Evolutionary conservation across 2,888 invertebrate genomes (phyloP).

Genomic region (Phaonia tiefii): DNA sequence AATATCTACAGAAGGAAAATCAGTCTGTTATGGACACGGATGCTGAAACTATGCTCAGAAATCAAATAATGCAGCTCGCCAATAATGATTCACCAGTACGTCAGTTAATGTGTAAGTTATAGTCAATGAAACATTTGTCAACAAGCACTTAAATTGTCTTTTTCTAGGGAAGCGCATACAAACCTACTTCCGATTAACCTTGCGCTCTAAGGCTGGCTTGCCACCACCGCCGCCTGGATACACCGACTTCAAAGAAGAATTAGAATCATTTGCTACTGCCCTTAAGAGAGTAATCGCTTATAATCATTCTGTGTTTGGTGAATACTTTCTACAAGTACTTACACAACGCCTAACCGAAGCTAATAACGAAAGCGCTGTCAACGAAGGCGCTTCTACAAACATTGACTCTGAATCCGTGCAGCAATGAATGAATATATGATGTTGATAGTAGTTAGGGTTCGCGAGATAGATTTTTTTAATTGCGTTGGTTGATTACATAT

Average conservation of each 20-base stretch:
- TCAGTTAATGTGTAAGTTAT: conserved; percentile 76
- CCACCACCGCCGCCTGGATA: conserved; percentile 78
- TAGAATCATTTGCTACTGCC: conserved; percentile 76
- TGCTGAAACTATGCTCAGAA: conserved; percentile 74
- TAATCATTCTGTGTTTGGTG: conserved; percentile 80
- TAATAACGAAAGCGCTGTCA: conserved; percentile 19
- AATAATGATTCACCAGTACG: conserved; percentile 77
- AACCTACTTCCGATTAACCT: conserved; percentile 75
- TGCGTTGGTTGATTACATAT: conserved; percentile 1
- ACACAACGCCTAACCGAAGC: conserved; percentile 67
- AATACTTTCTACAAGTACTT: conserved; percentile 78
- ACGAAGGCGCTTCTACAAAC: conserved; percentile 20
- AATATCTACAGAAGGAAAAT: conserved; percentile 72
- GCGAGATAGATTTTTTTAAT: background rate
- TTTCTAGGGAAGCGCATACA: conserved; percentile 77
- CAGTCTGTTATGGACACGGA: conserved; percentile 71
- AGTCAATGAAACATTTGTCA: background rate
- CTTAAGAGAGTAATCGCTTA: conserved; percentile 78
- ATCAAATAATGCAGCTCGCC: conserved; percentile 75
- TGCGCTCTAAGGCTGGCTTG: conserved; percentile 72
- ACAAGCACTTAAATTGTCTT: background rate
- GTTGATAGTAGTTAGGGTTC: background rate
- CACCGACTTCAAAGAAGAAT: conserved; percentile 76
- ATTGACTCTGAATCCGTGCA: conserved; percentile 30
- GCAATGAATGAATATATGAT: conserved; percentile 21